Evolutionary conservation across 2,888 invertebrate species (phyloP), one percentile per base, ranked within the genome.

Genomic region (Drosophila percnosoma): DNA sequence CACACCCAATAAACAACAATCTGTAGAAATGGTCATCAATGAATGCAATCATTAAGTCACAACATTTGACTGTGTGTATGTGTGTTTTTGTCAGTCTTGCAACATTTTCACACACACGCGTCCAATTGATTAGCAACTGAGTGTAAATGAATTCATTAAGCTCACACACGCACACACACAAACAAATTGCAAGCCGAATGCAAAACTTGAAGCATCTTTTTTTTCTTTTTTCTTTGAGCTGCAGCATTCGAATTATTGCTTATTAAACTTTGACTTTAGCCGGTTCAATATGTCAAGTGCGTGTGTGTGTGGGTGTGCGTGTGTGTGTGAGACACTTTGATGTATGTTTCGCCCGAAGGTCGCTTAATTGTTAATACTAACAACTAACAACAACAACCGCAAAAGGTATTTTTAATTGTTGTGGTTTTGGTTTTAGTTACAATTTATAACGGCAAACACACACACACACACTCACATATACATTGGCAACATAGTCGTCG

Each of bases 131-230:
- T 87, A 87, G 86, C 89, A 83, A 54, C 53, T 57, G 63, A 63
- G 85, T 85, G 86, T 83, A 75, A 87, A 89, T 87, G 86, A 83
- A 76, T 85, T 83, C 70, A 87, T 88, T 86, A 87, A 77, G 70
- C 70, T 42, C 42, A 13, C 15, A 53, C 21, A 52, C 4, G 18
- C 3, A 36, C 3, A 53, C 7, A 27, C 18, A n/a, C 42, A 36
- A 53, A 31, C 52, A 49, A 78, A 68, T 51, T 74, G 75, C 77
- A 77, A 54, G 51, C 34, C 48, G 27, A 63, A 63, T 67, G 80
- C 80, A 78, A 63, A 58, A 52, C 51, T 40, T 49, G 52, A 42
- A 18, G 55, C 36, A 18, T 34, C 40, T 7, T 34, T 63, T 42
- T 66, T 27, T 27, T 49, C 4, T 49, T 52, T 13, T 52, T 38